Evolutionary conservation across 2,113 vertebrate species (phyloP).

Genomic region (Siniperca knerii): DNA sequence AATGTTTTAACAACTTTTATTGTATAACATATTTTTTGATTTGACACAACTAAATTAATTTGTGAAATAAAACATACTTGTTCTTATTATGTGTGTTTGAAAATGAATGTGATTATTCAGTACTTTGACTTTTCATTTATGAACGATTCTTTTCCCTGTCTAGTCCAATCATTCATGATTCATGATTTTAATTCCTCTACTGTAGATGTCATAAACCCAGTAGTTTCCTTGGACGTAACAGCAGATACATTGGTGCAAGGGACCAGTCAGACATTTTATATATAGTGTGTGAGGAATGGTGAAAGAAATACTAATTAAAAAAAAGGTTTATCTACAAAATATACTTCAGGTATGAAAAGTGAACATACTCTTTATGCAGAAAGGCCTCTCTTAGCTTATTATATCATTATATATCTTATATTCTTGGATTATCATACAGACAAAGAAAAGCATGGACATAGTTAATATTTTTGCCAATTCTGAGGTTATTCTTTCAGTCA

Average conservation of each 20-base stretch:
- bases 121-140: neutral
- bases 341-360: no score
- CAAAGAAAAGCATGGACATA: no score
- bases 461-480: no score
- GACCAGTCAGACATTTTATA: neutral
- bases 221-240: neutral
- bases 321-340: no score
- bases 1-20: neutral
- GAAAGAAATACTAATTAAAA: no score
- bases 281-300: neutral
- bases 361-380: no score
- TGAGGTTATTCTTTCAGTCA: no score
- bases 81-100: neutral
- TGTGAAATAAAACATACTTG: conserved; percentile 1
- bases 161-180: neutral
- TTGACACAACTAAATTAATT: neutral
- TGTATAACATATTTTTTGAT: neutral
- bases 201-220: neutral
- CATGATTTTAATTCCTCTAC: neutral
- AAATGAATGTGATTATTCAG: neutral
- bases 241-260: neutral
- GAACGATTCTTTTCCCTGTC: neutral
- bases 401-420: no score
- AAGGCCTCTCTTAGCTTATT: no score
- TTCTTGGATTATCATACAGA: no score